These are phyloP conservation scores for Pteruthius melanotis DNA, from an alignment of 2,113 vertebrate species.

Conservation along the genomic window DNA sequence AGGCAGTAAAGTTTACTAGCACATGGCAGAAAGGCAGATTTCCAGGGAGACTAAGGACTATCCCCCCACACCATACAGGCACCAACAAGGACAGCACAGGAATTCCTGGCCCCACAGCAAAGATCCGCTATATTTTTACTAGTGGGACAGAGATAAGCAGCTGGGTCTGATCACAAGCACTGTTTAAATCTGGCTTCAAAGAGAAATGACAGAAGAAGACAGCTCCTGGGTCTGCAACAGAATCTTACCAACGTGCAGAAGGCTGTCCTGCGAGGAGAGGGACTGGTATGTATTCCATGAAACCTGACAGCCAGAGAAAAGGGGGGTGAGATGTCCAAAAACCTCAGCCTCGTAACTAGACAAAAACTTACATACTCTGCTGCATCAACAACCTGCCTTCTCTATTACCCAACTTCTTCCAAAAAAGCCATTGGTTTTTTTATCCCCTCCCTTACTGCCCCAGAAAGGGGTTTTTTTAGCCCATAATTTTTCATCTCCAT, in stretches of 20 bases:
- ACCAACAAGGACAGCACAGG: background rate
- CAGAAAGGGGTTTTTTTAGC: background rate
- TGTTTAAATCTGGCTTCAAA: background rate
- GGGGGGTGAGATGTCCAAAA: background rate
- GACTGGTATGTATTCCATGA: conserved; percentile 87
- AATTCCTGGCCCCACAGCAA: background rate
- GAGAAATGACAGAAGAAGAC: background rate
- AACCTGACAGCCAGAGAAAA: conserved; percentile 64
- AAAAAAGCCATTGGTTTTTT: background rate
- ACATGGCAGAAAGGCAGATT: background rate
- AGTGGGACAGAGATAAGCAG: background rate
- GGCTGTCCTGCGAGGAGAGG: conserved; percentile 51
- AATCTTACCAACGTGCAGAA: conserved; percentile 80
- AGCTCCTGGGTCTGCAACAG: background rate
- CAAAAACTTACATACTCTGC: background rate
- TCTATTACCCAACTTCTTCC: background rate
- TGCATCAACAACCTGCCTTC: background rate
- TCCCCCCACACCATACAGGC: background rate
- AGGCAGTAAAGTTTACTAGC: background rate
- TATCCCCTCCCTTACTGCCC: background rate
- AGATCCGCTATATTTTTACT: background rate
- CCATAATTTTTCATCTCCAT: background rate
- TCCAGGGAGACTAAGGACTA: background rate
- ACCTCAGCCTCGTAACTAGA: background rate
- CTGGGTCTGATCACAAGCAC: background rate